Evolutionary conservation across 2,113 vertebrate genomes (phyloP).

Genomic region (Silurus meridionalis): DNA sequence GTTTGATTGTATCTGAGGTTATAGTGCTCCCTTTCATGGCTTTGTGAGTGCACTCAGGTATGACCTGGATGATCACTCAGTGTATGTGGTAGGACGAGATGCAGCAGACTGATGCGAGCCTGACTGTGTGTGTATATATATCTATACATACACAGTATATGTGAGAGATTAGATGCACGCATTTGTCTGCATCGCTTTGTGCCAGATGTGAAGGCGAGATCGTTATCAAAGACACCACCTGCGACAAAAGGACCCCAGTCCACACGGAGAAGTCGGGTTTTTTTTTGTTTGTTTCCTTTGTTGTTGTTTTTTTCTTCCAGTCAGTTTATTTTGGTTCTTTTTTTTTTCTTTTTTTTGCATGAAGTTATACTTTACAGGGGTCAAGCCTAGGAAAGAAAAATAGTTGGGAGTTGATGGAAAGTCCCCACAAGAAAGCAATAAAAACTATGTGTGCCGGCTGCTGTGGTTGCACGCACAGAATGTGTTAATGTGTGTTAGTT

Average conservation of each 20-base stretch:
- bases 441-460: slow-evolving; percentile 57
- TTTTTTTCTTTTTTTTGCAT: slow-evolving; percentile 63
- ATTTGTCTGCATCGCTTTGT: slow-evolving; percentile 19
- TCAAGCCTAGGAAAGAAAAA: slow-evolving; percentile 74
- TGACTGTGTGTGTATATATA: slow-evolving; percentile 28
- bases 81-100: not conserved
- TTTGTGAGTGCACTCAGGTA: slow-evolving; percentile 23
- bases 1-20: slow-evolving; percentile 32
- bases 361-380: slow-evolving; percentile 68
- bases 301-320: slow-evolving; percentile 30
- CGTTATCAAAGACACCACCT: slow-evolving; percentile 54
- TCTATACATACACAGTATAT: no score
- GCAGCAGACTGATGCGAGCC: not conserved
- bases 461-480: slow-evolving; percentile 56
- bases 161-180: slow-evolving; percentile 12
- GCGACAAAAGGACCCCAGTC: slow-evolving; percentile 41
- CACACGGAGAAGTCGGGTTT: slow-evolving; percentile 52
- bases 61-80: not conserved
- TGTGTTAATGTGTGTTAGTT: slow-evolving; percentile 56
- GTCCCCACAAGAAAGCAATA: slow-evolving; percentile 71
- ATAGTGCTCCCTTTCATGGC: slow-evolving; percentile 29
- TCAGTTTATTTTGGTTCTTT: slow-evolving; percentile 63
- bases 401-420: slow-evolving; percentile 72
- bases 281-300: slow-evolving; percentile 40
- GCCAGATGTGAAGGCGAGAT: slow-evolving; percentile 56